Evolutionary conservation across 2,888 invertebrate species (phyloP).

Genomic region (Norana najaformis): DNA sequence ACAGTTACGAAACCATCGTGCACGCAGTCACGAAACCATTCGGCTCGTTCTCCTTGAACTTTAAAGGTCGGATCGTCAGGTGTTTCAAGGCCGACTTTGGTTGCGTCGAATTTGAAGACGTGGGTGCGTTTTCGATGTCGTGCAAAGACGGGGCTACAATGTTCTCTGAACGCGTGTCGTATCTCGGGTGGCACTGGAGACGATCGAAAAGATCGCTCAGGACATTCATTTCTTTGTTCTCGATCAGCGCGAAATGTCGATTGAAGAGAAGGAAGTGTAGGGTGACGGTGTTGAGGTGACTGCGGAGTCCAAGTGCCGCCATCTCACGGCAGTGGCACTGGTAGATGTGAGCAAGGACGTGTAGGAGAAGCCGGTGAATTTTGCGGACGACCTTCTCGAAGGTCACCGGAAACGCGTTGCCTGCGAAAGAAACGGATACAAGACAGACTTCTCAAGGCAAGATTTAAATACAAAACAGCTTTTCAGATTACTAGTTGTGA

Average conservation of each 20-base stretch:
- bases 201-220: conserved; percentile 17
- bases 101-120: neutral
- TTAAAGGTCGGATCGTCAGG: neutral
- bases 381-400: conserved; percentile 76
- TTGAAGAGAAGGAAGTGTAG: conserved; percentile 33
- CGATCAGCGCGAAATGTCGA: conserved; percentile 26
- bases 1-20: neutral
- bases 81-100: neutral
- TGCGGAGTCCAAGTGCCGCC: neutral
- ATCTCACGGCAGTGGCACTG: conserved; percentile 96
- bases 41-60: neutral
- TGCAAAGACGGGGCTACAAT: neutral
- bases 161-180: neutral
- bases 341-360: conserved; percentile 78
- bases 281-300: conserved; percentile 29
- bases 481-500: too few relatives aligned
- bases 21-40: neutral
- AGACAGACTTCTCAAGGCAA: neutral
- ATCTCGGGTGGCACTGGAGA: neutral
- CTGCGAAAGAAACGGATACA: conserved; percentile 65
- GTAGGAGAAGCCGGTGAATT: conserved; percentile 19
- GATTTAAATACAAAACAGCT: too few relatives aligned
- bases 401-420: conserved; percentile 88
- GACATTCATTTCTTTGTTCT: conserved; percentile 15
- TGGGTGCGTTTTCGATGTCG: neutral